These are phyloP conservation scores for Drosophila kepulauana DNA, from an alignment of 1,140 invertebrate species.

Conservation along the genomic window DNA sequence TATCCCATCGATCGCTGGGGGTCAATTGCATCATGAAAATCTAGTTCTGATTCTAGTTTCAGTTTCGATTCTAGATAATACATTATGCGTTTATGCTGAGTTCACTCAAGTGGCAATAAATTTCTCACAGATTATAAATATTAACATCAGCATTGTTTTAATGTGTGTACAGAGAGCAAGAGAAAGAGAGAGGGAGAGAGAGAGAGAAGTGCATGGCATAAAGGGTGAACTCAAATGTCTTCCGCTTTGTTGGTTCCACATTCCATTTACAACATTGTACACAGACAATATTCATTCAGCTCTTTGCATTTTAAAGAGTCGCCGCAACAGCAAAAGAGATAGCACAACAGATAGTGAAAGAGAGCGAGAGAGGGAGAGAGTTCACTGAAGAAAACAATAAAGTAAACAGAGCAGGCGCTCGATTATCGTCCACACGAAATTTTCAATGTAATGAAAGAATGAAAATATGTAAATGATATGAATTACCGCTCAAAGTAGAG, in stretches of 20 bases:
- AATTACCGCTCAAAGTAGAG: slow-evolving; percentile 8
- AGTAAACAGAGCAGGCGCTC: slow-evolving; percentile 49
- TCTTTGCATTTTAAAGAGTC: slow-evolving; percentile 42
- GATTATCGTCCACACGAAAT: slow-evolving; percentile 39
- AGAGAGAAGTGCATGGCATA: neutral
- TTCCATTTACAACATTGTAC: slow-evolving; percentile 31
- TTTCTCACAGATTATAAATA: slow-evolving; percentile 26
- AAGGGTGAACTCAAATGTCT: slow-evolving; percentile 34
- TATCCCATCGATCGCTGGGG: slow-evolving; percentile 29
- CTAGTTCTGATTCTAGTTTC: slow-evolving; percentile 43
- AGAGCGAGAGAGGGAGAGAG: neutral
- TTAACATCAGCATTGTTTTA: slow-evolving; percentile 17
- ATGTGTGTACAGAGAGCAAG: neutral
- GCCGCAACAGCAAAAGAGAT: neutral
- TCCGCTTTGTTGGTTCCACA: slow-evolving; percentile 26
- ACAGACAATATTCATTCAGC: slow-evolving; percentile 36
- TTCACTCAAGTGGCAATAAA: slow-evolving; percentile 22
- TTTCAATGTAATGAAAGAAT: slow-evolving; percentile 48
- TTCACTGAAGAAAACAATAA: slow-evolving; percentile 24
- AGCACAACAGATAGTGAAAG: neutral
- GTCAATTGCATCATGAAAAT: slow-evolving; percentile 58
- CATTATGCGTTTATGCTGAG: neutral
- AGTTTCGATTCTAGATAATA: slow-evolving; percentile 16
- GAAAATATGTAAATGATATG: slow-evolving; percentile 63
- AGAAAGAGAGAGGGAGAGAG: too few species aligned